Percentiles rank a stretch among this genome's conserved stretches.
Evolutionary conservation across 2,797 vertebrate genomes (phyloP).

Genomic region (Xyrichtys novacula): DNA sequence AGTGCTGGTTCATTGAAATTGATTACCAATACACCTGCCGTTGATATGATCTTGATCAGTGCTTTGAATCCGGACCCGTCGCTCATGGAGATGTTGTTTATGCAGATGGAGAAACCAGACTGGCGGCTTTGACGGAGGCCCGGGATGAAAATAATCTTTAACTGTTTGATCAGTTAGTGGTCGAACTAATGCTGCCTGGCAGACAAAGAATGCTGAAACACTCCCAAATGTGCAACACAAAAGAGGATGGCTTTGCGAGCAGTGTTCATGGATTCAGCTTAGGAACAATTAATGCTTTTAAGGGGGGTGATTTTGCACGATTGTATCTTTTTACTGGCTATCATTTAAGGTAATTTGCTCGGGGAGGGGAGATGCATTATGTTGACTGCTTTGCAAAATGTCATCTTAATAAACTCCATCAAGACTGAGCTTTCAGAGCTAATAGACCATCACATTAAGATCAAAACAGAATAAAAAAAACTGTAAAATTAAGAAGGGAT

Average conservation of each 20-base stretch:
- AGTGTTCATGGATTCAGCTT: slow-evolving; percentile 27
- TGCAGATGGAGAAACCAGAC: slow-evolving; percentile 21
- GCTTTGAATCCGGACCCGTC: slow-evolving; percentile 49
- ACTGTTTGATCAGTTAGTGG: slow-evolving; percentile 39
- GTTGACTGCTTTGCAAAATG: slow-evolving; percentile 27
- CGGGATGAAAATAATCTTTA: slow-evolving; percentile 24
- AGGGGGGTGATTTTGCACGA: slow-evolving; percentile 37
- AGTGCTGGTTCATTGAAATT: slow-evolving; percentile 67
- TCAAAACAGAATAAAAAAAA: not conserved
- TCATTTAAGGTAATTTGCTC: slow-evolving; percentile 59
- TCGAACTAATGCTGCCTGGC: slow-evolving; percentile 41
- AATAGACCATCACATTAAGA: not conserved
- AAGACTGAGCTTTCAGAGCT: not conserved
- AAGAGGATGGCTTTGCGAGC: slow-evolving; percentile 20
- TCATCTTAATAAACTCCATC: slow-evolving; percentile 39
- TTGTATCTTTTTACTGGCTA: slow-evolving; percentile 43
- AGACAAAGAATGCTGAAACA: slow-evolving; percentile 25
- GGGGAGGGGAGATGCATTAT: slow-evolving; percentile 19
- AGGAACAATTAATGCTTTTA: slow-evolving; percentile 56
- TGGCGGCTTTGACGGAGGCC: slow-evolving; percentile 7
- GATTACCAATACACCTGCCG: slow-evolving; percentile 58
- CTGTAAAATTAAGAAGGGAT: not conserved
- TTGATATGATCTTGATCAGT: slow-evolving; percentile 57
- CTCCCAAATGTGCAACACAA: slow-evolving; percentile 30
- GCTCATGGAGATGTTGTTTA: slow-evolving; percentile 22